Base-by-base conservation (phyloP, 64 coral and sea anemone species). In the Stichodactyla mertensii region DNA sequence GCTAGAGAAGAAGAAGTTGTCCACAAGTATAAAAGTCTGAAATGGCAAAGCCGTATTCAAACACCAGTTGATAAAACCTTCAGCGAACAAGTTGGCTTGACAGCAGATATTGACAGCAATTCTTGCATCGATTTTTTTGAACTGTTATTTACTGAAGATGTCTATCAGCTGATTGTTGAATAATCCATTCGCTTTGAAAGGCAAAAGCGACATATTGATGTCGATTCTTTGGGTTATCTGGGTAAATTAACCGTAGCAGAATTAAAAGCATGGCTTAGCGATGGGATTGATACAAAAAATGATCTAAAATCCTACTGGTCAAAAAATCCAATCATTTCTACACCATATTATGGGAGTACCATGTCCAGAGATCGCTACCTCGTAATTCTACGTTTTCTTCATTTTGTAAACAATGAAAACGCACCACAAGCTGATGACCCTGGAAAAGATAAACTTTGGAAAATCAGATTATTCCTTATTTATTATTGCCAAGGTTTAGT, bases 11-110 rank as follows among this genome's bases (percentile, higher is more conserved):
- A 45, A 15, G 20, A 45, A 22, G 52, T 77, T 66, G 86, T 77
- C 18, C 61, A 19, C 16, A 74, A 61, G 70, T 87, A 87, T 57
- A 59, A 28, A 79, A 87, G 79, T 87, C 23, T 87, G 12, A 52
- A 16, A 23, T 87, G 70, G 86, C 78, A 67, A 52, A 77, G 67
- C 23, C 8, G 2, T 24, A 87, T 78, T 77, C 22, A 53, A 78
- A 23, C 51, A 13, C 86, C 71, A 58, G 70, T 22, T 31, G 26
- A 87, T 57, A 57, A 5, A 87, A 79, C 57, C 71, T 79, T 87
- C 74, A 87, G 61, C 52, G 69, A 87, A 79, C 70, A 87, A 57
- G 86, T 87, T 87, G 86, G 86, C 79, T 71, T 86, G 64, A 86
- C 18, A 71, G 85, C 55, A 74, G 85, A 86, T 20, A 71, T 86